These are phyloP conservation scores for Diceros bicornis DNA, from an alignment of 2,797 vertebrate genomes.

Conservation along the genomic window DNA sequence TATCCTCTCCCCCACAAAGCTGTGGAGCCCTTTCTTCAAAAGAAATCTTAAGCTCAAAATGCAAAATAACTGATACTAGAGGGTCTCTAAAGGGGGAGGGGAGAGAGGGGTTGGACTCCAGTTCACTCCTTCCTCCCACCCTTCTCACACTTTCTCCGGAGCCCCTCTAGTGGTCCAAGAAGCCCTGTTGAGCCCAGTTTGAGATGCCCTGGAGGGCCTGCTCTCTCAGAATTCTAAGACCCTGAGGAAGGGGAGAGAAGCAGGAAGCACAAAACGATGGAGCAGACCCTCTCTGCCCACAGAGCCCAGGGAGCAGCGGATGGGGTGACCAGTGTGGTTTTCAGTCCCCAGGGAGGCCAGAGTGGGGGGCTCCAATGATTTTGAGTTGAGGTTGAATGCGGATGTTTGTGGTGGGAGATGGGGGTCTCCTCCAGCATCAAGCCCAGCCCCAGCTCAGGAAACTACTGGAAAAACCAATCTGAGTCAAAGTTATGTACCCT, in stretches of 20 bases:
- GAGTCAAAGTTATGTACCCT: not conserved
- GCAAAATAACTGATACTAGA: not conserved
- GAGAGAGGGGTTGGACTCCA: no score
- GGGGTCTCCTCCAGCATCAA: not conserved
- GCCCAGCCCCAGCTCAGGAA: not conserved
- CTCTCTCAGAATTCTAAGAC: not conserved
- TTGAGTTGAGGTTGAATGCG: not conserved
- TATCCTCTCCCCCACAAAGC: not conserved
- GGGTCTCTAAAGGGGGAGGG: not conserved
- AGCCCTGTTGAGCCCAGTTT: not conserved
- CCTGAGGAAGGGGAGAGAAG: not conserved
- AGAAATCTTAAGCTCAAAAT: not conserved
- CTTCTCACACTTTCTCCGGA: not conserved
- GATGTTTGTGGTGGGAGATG: no score
- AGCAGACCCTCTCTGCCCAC: not conserved
- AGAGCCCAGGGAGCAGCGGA: not conserved
- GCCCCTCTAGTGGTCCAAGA: rapidly evolving
- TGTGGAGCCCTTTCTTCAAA: not conserved
- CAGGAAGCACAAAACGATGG: not conserved
- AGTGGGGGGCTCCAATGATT: not conserved
- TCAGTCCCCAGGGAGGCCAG: not conserved
- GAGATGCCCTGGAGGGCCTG: not conserved
- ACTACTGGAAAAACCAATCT: not conserved
- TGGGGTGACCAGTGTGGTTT: no score
- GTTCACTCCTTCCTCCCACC: not conserved